Conservation (phyloP, 2,797 vertebrate species). For the Petrocephalus sullivani region DNA sequence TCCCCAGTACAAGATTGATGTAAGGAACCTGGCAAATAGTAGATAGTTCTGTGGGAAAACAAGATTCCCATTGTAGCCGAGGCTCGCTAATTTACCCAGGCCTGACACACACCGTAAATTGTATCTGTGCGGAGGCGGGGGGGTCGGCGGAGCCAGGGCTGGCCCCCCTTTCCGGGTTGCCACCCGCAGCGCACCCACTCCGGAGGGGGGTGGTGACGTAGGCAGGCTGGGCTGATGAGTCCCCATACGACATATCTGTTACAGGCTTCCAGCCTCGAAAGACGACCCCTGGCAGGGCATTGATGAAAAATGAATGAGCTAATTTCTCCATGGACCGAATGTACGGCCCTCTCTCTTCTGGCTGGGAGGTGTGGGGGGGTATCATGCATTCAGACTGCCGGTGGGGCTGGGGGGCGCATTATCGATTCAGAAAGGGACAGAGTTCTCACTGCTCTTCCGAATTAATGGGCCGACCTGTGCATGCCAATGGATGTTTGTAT, state of each 20-base stretch:
- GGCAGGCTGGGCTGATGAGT: not conserved
- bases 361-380: not conserved
- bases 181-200: not conserved
- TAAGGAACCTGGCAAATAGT: slow-evolving; percentile 35
- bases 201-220: not conserved
- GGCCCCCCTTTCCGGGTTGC: not conserved
- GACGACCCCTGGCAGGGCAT: slow-evolving; percentile 30
- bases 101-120: slow-evolving; percentile 48
- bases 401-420: not conserved
- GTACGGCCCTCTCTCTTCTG: slow-evolving; percentile 15
- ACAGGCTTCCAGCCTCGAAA: not conserved
- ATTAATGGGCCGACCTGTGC: not conserved
- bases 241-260: not conserved
- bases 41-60: slow-evolving; percentile 48
- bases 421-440: slow-evolving; percentile 34
- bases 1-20: slow-evolving; percentile 31
- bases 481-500: not conserved
- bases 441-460: slow-evolving; percentile 26
- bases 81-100: slow-evolving; percentile 31
- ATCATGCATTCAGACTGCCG: not conserved
- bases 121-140: slow-evolving; percentile 36
- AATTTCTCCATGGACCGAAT: not conserved
- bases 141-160: slow-evolving; percentile 28
- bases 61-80: slow-evolving; percentile 48
- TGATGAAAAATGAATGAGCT: slow-evolving; percentile 37